These are phyloP conservation scores for Oscheius myriophilus DNA, from an alignment of 2,888 invertebrate genomes.

Conservation along the genomic window DNA sequence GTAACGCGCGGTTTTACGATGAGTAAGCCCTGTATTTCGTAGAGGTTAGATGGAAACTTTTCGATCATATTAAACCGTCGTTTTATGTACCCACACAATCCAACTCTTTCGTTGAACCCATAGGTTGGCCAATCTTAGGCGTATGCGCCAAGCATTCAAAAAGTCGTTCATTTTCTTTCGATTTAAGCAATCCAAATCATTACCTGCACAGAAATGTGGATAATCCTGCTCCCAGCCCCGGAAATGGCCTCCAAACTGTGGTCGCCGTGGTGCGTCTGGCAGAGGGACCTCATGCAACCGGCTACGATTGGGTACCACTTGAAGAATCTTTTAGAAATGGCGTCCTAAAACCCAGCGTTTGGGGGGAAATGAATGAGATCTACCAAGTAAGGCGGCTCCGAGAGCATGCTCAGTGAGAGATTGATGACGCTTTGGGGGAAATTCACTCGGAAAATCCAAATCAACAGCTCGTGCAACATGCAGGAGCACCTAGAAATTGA, in stretches of 20 bases:
- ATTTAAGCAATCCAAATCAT: background rate
- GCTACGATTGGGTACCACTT: conserved; percentile 47
- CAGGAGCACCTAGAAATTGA: conserved; percentile 20
- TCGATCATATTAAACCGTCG: too few species aligned
- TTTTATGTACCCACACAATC: too few species aligned
- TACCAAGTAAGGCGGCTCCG: conserved; percentile 52
- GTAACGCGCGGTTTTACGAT: too few species aligned
- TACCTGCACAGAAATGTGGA: conserved; percentile 65
- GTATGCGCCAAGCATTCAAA: too few species aligned
- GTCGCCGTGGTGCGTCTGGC: conserved; percentile 27
- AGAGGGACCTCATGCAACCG: conserved; percentile 37
- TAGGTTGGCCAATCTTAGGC: too few species aligned
- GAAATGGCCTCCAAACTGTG: conserved; percentile 24
- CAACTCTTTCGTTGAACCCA: too few species aligned
- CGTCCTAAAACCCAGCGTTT: conserved; percentile 9
- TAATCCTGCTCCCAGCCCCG: conserved; percentile 45
- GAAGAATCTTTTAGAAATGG: conserved; percentile 45
- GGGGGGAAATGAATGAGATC: background rate
- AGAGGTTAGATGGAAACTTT: too few species aligned
- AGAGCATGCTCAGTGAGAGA: conserved; percentile 52
- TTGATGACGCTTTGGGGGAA: conserved; percentile 65
- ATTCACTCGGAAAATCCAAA: conserved; percentile 57
- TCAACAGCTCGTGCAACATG: conserved; percentile 62
- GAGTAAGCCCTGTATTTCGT: too few species aligned
- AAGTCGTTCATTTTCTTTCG: conserved; percentile 6